Percentiles rank a stretch among this genome's conserved stretches.
Evolutionary conservation across 1,140 invertebrate species (phyloP).

Genomic region (Parasteatoda tepidariorum): DNA sequence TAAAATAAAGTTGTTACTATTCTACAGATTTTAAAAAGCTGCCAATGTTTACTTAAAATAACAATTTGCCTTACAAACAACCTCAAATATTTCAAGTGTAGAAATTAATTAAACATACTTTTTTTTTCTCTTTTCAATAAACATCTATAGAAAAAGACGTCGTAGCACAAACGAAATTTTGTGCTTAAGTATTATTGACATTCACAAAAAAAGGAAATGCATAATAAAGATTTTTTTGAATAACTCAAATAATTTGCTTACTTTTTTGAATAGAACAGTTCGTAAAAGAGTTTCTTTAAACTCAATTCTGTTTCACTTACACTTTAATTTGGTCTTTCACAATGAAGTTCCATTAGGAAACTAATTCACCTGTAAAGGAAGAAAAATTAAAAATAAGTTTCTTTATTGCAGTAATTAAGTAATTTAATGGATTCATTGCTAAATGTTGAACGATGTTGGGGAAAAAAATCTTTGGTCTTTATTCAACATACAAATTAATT

Average conservation of each 20-base stretch:
- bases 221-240: too few relatives aligned
- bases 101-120: too few relatives aligned
- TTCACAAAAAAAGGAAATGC: too few relatives aligned
- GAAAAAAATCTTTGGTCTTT: conserved; percentile 37
- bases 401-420: conserved; percentile 60
- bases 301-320: conserved; percentile 6
- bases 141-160: too few relatives aligned
- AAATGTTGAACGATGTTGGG: not conserved
- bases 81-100: too few relatives aligned
- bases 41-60: too few relatives aligned
- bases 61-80: too few relatives aligned
- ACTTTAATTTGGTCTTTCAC: conserved; percentile 33
- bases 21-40: too few relatives aligned
- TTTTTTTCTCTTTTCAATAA: too few relatives aligned
- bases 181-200: too few relatives aligned
- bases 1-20: too few relatives aligned
- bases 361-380: conserved; percentile 51
- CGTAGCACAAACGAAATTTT: too few relatives aligned
- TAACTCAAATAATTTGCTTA: conserved; percentile 15
- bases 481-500: conserved; percentile 35
- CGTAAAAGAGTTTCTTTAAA: conserved; percentile 21
- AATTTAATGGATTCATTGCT: conserved; percentile 57
- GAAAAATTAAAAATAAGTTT: conserved; percentile 14
- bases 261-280: conserved; percentile 8
- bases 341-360: conserved; percentile 39